Base-by-base conservation (phyloP, 2,797 vertebrate species). In the Lutjanus argentimaculatus region DNA sequence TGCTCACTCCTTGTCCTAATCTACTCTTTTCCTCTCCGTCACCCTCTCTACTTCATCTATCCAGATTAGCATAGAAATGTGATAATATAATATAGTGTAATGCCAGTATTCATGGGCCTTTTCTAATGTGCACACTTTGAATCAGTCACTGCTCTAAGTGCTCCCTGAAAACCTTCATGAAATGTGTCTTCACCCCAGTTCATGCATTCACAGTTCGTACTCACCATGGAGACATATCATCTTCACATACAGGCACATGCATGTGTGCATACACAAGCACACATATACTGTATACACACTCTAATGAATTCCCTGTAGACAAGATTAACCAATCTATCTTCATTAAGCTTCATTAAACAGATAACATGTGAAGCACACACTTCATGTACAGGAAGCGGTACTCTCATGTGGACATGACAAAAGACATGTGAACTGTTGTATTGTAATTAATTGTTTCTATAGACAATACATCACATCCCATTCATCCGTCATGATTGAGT, bases 271-370 rank as follows among this genome's bases (percentile, higher is more conserved):
- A 42, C 22, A 56, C 64, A 19, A 58, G 14, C 71, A 56, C 58
- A 40, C 45, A 10, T 51, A 51, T 17, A 49, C 21, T 43, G 55
- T 57, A 68, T 74, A 72, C 67, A 53, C 61, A 62, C 51, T 73
- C 59, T 57, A 77, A 75, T 78, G 68, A 80, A 55, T 72, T 81
- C 79, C 77, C 83, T 30, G 25, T 1, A 57, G 75, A 87, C 40
- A 25, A 81, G 69, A 90, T 88, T 81, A 84, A 82, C 73, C 68
- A 79, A 82, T 91, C 78, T 73, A 13, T 87, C 82, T 86, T 86
- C 68, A 91, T 88, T 89, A 85, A 1, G 25, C 87, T 79, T 88
- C 77, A 89, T 91, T 89, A 88, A 80, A 82, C 63, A 82, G 88
- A 90, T 90, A 88, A 84, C 71, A 78, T 45, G 76, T 65, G 52